A percentile compares a stretch with the other conserved stretches of the same genome.
Conservation (phyloP, 2,113 vertebrate species). For the Lipotes vexillifer region DNA sequence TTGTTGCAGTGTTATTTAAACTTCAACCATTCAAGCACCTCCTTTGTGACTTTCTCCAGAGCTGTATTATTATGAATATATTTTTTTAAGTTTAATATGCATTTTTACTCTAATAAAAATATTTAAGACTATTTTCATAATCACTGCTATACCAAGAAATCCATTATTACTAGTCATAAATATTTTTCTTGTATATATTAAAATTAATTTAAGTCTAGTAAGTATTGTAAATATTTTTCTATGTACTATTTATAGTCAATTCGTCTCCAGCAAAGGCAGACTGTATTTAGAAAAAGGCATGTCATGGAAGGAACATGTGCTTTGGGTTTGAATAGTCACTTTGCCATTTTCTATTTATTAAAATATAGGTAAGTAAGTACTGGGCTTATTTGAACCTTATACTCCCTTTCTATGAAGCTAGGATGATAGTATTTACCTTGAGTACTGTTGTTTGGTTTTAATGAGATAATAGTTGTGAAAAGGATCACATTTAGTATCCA, state of each 20-base stretch:
- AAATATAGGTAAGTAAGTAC: not conserved
- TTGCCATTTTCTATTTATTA: not conserved
- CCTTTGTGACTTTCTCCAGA: not conserved
- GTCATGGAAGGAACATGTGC: not conserved
- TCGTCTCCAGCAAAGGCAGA: not conserved
- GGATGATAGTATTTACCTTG: not conserved
- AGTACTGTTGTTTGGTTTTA: not conserved
- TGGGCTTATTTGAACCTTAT: not conserved
- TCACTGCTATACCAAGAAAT: not conserved
- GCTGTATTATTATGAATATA: not conserved
- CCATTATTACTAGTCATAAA: not conserved
- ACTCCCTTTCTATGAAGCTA: not conserved
- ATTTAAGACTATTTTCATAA: not conserved
- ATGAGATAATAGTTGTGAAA: not conserved
- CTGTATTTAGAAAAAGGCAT: not conserved
- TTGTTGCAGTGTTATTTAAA: not conserved
- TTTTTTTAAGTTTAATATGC: not conserved
- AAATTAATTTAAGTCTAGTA: constrained; percentile 6
- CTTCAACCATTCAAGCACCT: not conserved
- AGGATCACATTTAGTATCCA: not conserved
- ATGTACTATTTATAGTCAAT: not conserved
- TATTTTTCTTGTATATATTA: not conserved
- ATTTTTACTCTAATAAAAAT: not conserved
- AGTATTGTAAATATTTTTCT: not conserved
- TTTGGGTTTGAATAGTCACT: not conserved